phyloP scores from a whole-genome alignment of 2,797 vertebrate genomes.

The Tokudaia muenninki region DNA sequence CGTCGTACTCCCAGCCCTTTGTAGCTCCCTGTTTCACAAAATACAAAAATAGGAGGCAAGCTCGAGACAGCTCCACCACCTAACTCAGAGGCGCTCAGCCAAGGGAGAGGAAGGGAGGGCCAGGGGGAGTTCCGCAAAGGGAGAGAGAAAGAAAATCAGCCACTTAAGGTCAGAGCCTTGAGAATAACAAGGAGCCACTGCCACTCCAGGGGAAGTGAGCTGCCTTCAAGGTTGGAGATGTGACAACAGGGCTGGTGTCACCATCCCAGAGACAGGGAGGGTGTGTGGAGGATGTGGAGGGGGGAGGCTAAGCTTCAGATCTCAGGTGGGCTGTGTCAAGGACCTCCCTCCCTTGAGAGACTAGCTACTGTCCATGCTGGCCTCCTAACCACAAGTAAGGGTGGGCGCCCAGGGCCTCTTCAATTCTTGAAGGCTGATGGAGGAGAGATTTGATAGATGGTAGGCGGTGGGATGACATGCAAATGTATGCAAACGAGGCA shows the following conservation, averaged over 20 bases:
- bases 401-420: not conserved
- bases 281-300: not conserved
- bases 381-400: not conserved
- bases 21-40: conserved; percentile 37
- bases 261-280: rapidly evolving
- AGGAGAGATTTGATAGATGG: conserved; percentile 44
- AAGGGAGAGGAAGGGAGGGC: not conserved
- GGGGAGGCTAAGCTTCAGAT: not conserved
- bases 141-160: conserved; percentile 24
- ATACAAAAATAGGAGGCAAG: conserved; percentile 72
- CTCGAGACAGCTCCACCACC: conserved; percentile 62
- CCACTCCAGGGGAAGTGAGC: not conserved
- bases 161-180: conserved; percentile 69
- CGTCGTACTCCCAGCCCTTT: not conserved
- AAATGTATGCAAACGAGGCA: conserved; percentile 76
- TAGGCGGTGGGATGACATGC: not conserved
- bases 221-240: not conserved
- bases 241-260: conserved; percentile 60
- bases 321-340: not conserved
- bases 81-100: conserved; percentile 54
- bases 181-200: conserved; percentile 63
- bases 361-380: rapidly evolving
- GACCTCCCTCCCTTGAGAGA: not conserved
- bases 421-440: not conserved
- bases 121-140: not conserved